These are phyloP conservation scores for Cheumatopsyche charites DNA, from an alignment of 1,140 invertebrate genomes.

Conservation along the genomic window DNA sequence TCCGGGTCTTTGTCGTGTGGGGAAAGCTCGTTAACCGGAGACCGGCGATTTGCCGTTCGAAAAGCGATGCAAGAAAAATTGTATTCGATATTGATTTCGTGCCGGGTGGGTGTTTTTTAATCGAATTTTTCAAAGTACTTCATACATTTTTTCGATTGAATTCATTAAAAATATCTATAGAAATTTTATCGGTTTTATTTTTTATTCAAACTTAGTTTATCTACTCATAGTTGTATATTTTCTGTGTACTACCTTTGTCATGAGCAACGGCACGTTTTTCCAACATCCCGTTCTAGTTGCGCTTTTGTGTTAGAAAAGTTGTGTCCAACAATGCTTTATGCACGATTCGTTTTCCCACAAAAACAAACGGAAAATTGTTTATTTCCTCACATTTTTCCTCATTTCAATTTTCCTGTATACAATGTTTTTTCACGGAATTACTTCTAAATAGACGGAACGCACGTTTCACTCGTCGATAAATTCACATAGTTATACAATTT, in stretches of 20 bases:
- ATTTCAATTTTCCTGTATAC: constrained; percentile 3
- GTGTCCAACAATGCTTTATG: constrained; percentile 15
- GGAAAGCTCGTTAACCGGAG: background rate
- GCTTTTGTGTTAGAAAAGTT: constrained; percentile 19
- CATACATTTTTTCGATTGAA: no score
- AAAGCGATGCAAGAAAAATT: no score
- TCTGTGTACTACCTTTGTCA: constrained; percentile 8
- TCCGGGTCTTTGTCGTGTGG: background rate
- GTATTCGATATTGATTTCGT: no score
- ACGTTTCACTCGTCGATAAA: background rate
- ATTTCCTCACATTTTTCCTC: constrained; percentile 24
- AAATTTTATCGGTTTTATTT: no score
- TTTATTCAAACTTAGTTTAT: no score
- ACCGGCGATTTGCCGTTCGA: no score
- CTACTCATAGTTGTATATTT: background rate
- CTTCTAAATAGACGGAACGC: no score
- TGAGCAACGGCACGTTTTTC: background rate
- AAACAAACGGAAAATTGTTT: constrained; percentile 35
- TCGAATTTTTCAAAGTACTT: no score
- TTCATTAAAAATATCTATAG: no score
- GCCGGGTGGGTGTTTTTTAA: no score
- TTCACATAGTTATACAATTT: no score
- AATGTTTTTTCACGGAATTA: no score
- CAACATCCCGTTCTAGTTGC: background rate
- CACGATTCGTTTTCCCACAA: constrained; percentile 27